These are phyloP conservation scores for Toxotes jaculatrix DNA, from an alignment of 2,113 vertebrate genomes.

Conservation along the genomic window DNA sequence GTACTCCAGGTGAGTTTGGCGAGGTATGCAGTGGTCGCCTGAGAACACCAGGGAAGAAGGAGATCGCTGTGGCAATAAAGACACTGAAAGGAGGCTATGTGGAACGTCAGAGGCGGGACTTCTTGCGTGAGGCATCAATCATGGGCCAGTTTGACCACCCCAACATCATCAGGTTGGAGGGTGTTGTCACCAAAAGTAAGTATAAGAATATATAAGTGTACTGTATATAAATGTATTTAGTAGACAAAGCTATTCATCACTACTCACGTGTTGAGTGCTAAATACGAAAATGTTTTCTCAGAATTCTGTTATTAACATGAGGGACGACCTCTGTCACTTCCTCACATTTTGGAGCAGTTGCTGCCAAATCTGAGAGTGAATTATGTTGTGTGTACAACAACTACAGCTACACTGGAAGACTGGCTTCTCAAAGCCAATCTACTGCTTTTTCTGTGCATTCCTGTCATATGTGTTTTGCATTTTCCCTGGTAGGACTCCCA, in stretches of 20 bases:
- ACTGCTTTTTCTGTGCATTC: background rate
- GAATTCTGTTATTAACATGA: no score
- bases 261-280: no score
- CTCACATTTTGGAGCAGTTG: no score
- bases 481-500: background rate
- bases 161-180: slow-evolving; percentile 95
- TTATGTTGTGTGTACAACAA: background rate
- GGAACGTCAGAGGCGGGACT: slow-evolving; percentile 93
- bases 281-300: no score
- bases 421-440: background rate
- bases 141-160: slow-evolving; percentile 98
- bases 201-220: no score
- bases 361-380: no score
- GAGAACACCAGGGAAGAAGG: slow-evolving; percentile 93
- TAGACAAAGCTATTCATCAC: no score
- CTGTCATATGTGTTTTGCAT: background rate
- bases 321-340: no score
- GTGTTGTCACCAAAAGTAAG: slow-evolving; percentile 98
- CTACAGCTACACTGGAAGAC: background rate
- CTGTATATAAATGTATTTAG: no score
- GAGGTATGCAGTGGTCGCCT: slow-evolving; percentile 96
- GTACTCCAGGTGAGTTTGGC: slow-evolving; percentile 91
- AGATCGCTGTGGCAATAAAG: slow-evolving; percentile 97
- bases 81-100: slow-evolving; percentile 94
- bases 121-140: slow-evolving; percentile 95